These are phyloP conservation scores for Apocheima hispidaria DNA, from an alignment of 2,888 invertebrate species.

Conservation along the genomic window DNA sequence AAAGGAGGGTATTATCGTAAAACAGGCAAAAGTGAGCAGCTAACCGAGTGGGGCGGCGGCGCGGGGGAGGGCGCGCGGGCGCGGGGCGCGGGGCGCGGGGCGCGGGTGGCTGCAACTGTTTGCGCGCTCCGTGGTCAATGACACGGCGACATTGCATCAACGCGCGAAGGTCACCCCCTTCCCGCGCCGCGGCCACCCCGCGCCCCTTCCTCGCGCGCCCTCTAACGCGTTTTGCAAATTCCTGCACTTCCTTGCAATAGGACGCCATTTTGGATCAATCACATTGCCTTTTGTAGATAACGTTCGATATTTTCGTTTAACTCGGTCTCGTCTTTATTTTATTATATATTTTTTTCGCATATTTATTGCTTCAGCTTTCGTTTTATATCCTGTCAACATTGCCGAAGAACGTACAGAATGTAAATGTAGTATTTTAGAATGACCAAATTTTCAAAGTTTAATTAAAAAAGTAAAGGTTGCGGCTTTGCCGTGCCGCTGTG, in stretches of 20 bases:
- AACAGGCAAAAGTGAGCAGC: conserved; percentile 55
- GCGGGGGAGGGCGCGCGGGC: conserved; percentile 43
- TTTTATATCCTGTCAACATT: not conserved
- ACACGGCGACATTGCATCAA: conserved; percentile 81
- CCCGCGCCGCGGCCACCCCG: conserved; percentile 59
- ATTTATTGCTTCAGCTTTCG: not conserved
- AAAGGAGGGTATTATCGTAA: conserved; percentile 47
- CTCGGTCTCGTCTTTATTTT: too few relatives aligned
- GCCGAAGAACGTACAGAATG: not conserved
- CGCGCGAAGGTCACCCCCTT: conserved; percentile 51
- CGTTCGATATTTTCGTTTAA: too few relatives aligned
- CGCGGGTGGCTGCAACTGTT: conserved; percentile 55
- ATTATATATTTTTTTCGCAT: conserved; percentile 10
- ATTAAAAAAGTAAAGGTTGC: conserved; percentile 35
- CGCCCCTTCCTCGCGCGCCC: conserved; percentile 51
- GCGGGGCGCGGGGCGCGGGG: conserved; percentile 49
- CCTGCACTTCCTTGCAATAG: conserved; percentile 52
- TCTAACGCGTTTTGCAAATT: conserved; percentile 64
- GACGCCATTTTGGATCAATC: conserved; percentile 53
- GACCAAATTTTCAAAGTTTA: conserved; percentile 28
- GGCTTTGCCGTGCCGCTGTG: conserved; percentile 5
- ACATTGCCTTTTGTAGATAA: conserved; percentile 35
- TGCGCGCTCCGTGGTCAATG: conserved; percentile 67
- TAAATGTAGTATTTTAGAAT: conserved; percentile 1
- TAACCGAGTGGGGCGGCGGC: conserved; percentile 54